phyloP scores from a whole-genome alignment of 2,113 vertebrate genomes.

The Silurus glanis region DNA sequence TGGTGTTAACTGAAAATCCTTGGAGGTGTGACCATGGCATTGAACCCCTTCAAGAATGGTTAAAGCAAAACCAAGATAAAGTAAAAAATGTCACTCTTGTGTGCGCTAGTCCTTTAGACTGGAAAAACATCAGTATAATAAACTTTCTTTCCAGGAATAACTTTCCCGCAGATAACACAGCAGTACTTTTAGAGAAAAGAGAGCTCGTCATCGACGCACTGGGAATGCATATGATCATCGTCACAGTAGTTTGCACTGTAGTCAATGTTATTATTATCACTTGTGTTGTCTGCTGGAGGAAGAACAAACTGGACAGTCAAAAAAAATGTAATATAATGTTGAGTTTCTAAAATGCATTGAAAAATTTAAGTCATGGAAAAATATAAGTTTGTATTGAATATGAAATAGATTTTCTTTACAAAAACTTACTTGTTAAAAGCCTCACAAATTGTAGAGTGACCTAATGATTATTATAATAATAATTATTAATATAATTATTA shows the following conservation, averaged over 20 bases:
- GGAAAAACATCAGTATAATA: slow-evolving; percentile 65
- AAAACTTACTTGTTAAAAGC: background rate
- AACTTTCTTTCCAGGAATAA: slow-evolving; percentile 59
- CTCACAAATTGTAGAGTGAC: too few species aligned
- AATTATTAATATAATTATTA: too few species aligned
- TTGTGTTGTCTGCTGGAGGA: slow-evolving; percentile 65
- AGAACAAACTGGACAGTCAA: slow-evolving; percentile 60
- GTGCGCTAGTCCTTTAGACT: slow-evolving; percentile 70
- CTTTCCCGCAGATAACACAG: background rate
- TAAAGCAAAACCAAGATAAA: slow-evolving; percentile 69
- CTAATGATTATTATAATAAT: too few species aligned
- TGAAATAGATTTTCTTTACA: background rate
- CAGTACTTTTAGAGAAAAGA: background rate
- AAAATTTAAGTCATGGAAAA: background rate
- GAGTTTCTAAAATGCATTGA: background rate
- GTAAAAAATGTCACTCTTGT: slow-evolving; percentile 70
- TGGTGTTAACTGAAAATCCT: slow-evolving; percentile 83
- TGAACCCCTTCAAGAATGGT: slow-evolving; percentile 79
- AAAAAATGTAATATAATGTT: slow-evolving; percentile 32
- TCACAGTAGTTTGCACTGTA: slow-evolving; percentile 60
- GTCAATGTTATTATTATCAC: slow-evolving; percentile 62
- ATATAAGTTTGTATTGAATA: background rate
- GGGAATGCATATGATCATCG: slow-evolving; percentile 55
- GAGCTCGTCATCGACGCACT: background rate
- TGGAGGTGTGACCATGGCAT: slow-evolving; percentile 86